These are phyloP conservation scores for Mungos mungo DNA, from an alignment of 2,113 vertebrate species.

Conservation along the genomic window DNA sequence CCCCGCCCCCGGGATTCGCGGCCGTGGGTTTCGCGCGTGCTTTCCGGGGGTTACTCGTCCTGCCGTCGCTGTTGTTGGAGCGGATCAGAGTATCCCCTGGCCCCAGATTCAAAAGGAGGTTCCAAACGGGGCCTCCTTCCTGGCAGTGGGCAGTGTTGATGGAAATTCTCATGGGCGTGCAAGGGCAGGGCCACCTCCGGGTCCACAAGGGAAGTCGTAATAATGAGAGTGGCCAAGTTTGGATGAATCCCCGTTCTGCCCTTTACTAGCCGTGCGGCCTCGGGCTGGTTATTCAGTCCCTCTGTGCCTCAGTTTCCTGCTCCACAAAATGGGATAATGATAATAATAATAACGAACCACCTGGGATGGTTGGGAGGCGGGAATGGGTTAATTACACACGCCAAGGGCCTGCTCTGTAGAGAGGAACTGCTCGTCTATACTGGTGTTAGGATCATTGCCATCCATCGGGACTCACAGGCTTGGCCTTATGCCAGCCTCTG, in stretches of 20 bases:
- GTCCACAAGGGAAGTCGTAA: neutral
- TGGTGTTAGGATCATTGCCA: too few species aligned
- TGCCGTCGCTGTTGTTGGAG: neutral
- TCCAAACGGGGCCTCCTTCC: neutral
- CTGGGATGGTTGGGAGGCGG: neutral
- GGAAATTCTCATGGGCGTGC: neutral
- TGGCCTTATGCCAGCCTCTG: neutral
- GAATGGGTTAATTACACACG: neutral
- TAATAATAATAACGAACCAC: neutral
- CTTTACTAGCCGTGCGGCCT: neutral
- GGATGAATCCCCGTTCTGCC: neutral
- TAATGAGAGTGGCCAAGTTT: neutral
- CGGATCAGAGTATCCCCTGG: rapidly evolving
- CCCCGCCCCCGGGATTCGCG: too few species aligned
- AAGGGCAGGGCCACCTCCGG: neutral
- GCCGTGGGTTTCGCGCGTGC: rapidly evolving
- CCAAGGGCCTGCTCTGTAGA: neutral
- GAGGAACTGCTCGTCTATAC: neutral
- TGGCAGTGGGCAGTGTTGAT: neutral
- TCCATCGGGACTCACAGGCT: neutral
- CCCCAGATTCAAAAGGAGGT: neutral
- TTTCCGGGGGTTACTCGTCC: rapidly evolving
- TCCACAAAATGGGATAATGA: neutral
- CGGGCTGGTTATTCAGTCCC: neutral
- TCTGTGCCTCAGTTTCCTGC: neutral